Percentiles rank a stretch among this genome's conserved stretches.
Conservation (phyloP, 2,113 vertebrate genomes). For the Todiramphus saurophagus region DNA sequence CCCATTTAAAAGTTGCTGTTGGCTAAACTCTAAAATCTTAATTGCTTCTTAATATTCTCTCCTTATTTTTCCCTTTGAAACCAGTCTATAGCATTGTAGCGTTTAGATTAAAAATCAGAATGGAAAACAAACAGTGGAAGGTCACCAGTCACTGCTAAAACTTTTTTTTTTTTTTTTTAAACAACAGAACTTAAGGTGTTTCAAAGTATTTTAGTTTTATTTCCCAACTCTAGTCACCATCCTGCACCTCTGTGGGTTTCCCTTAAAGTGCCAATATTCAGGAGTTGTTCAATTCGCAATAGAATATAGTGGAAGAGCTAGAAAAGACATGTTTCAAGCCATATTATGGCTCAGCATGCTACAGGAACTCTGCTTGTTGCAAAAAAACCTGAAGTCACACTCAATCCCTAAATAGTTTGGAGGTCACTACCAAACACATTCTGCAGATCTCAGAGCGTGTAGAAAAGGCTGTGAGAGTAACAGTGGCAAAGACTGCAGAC, state of each 20-base stretch:
- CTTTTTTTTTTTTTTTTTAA: too few species aligned
- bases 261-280: not conserved
- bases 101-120: slow-evolving; percentile 38
- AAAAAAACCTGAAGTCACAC: slow-evolving; percentile 16
- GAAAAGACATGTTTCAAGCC: not conserved
- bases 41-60: slow-evolving; percentile 68
- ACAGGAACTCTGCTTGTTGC: not conserved
- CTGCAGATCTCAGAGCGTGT: not conserved
- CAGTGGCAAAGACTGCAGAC: slow-evolving; percentile 44
- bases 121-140: slow-evolving; percentile 7
- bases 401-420: slow-evolving; percentile 37
- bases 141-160: not conserved
- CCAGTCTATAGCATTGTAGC: not conserved
- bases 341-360: not conserved
- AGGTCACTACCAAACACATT: slow-evolving; percentile 13
- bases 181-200: not conserved
- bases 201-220: not conserved
- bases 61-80: slow-evolving; percentile 49
- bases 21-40: slow-evolving; percentile 68
- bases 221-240: not conserved
- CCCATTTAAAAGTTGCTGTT: slow-evolving; percentile 66
- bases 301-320: not conserved
- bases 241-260: not conserved
- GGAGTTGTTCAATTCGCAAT: not conserved
- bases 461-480: slow-evolving; percentile 40